Evolutionary conservation across 30 jellyfish, hydroid and myxozoan species (phyloP), one percentile per base, ranked within the genome.

Genomic region (Cassiopea andromeda): DNA sequence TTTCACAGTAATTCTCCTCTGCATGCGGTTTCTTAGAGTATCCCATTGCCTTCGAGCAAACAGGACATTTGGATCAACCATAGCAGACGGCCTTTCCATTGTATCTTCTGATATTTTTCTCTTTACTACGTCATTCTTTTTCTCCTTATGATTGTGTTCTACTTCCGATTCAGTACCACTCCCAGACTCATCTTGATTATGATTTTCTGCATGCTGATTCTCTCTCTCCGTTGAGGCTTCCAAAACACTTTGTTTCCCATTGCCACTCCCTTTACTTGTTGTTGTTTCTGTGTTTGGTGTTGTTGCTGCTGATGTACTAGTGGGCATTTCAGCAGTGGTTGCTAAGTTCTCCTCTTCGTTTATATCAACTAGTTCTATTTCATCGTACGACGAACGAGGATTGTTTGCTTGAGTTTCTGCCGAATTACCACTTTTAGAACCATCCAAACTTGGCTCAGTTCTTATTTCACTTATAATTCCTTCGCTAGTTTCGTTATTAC

Each of bases 31-130:
- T 44, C 87, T 38, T 50, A 87, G 66, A 3, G 82, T 74, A 16
- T 61, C 85, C 94, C 94, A 87, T 7, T 87, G 82, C 54, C 94
- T 82, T 27, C 94, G 85, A 9, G 94, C 85, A 87, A 87, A 87
- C 67, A 87, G 46, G 2, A 76, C 85, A 27, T 69, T 69, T 12
- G 90, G 70, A 46, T 74, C 93, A 3, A 54, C 68, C 7, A 64
- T 43, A 58, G 66, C 44, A 1, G 47, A 19, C 17, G 44, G 70
- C 86, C 27, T 77, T 47, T 27, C 38, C 72, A 68, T 2, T 61
- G 54, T 59, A 6, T 38, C 59, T 1, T 6, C 86, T 58, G n/a
- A 19, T 1, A 18, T 58, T 46, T 38, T 75, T 69, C 48, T 60
- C 50, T 78, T 78, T 44, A 48, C 76, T n/a, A n/a, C n/a, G 60